These are phyloP conservation scores for Dreissena rostriformis DNA, from an alignment of 1,140 invertebrate genomes.

Conservation along the genomic window DNA sequence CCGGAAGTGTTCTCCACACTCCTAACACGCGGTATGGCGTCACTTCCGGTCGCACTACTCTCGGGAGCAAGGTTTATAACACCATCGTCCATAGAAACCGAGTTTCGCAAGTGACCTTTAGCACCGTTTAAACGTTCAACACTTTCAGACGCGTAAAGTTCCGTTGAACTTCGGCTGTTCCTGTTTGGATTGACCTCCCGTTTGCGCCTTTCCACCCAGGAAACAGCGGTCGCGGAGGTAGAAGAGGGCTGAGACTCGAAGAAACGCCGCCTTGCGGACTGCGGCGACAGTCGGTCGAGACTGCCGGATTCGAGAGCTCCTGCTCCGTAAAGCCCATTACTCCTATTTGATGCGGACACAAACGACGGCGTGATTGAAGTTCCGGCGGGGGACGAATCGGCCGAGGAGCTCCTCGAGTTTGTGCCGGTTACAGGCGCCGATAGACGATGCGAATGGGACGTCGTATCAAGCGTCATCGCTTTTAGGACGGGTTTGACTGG, in stretches of 20 bases:
- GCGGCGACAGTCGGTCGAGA: conserved; percentile 62
- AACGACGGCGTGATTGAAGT: conserved; percentile 10
- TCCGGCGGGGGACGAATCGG: conserved; percentile 31
- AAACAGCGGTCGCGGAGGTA: conserved; percentile 47
- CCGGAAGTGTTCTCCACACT: conserved; percentile 37
- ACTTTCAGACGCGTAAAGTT: conserved; percentile 29
- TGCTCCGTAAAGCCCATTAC: not conserved
- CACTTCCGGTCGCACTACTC: not conserved
- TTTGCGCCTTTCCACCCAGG: conserved; percentile 64
- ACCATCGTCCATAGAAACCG: conserved; percentile 51
- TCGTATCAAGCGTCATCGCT: conserved; percentile 32
- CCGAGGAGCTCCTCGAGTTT: conserved; percentile 14
- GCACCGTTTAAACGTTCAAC: conserved; percentile 25
- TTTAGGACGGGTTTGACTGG: conserved; percentile 35
- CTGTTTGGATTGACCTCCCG: conserved; percentile 30
- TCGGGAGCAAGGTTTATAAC: conserved; percentile 8
- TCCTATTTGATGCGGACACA: not conserved
- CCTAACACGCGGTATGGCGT: not conserved
- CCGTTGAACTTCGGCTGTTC: conserved; percentile 50
- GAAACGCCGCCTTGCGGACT: conserved; percentile 65
- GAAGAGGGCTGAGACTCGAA: conserved; percentile 60
- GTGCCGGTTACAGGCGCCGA: conserved; percentile 24
- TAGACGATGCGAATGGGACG: conserved; percentile 48
- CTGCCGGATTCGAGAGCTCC: conserved; percentile 37
- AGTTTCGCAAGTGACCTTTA: conserved; percentile 32